phyloP scores from a whole-genome alignment of 2,797 vertebrate species.

The Melanitta fusca region DNA sequence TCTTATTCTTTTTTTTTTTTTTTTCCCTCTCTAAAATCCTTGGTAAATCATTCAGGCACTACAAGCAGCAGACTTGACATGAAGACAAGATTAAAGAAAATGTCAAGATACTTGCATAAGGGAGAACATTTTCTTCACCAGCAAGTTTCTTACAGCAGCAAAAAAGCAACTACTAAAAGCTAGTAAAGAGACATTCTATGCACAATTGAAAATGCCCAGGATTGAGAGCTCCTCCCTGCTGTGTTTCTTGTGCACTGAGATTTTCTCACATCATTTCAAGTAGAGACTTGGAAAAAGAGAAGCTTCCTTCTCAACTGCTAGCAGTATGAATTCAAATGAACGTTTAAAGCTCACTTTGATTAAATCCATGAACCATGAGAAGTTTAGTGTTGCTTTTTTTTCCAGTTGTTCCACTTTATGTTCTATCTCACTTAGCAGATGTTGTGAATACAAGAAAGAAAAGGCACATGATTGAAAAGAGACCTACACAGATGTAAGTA shows the following conservation, averaged over 20 bases:
- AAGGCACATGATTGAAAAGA: not conserved
- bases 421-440: not conserved
- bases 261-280: not conserved
- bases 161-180: not conserved
- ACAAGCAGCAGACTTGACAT: not conserved
- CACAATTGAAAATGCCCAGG: not conserved
- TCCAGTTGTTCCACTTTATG: not conserved
- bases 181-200: not conserved
- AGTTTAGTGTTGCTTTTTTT: not conserved
- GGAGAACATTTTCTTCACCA: not conserved
- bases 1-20: not conserved
- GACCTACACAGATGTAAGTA: not conserved
- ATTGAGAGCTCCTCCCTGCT: not conserved
- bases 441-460: not conserved
- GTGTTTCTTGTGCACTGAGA: not conserved
- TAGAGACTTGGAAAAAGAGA: not conserved
- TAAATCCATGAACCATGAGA: not conserved
- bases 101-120: not conserved
- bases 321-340: not conserved
- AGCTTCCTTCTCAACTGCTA: not conserved
- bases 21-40: not conserved
- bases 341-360: not conserved
- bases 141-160: not conserved
- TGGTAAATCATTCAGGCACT: not conserved
- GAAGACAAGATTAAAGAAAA: constrained; percentile 14